Conservation (phyloP, 2,113 vertebrate genomes). For the Indicator indicator region DNA sequence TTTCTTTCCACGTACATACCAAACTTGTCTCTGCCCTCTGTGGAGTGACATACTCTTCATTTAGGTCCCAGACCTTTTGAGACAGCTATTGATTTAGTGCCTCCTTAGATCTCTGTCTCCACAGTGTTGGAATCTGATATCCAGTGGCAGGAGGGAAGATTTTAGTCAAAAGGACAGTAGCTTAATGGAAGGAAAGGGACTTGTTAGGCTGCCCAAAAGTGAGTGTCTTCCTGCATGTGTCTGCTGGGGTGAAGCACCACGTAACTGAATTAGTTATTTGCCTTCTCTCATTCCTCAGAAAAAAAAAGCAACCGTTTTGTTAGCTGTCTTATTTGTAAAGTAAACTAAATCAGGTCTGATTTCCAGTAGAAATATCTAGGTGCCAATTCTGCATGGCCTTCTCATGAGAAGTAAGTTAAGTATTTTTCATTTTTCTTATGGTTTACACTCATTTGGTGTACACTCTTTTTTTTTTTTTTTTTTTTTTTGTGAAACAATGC, state of each 20-base stretch:
- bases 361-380: not conserved
- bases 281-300: not conserved
- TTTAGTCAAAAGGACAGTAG: not conserved
- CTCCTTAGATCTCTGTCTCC: not conserved
- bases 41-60: not conserved
- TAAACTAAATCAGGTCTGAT: not conserved
- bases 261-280: not conserved
- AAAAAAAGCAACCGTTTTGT: not conserved
- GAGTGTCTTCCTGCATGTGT: not conserved
- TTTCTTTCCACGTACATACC: not conserved
- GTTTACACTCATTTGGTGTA: not conserved
- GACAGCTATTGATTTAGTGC: not conserved
- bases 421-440: not conserved
- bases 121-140: not conserved
- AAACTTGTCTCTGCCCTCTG: not conserved
- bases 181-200: not conserved
- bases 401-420: not conserved
- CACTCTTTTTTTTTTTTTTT: not conserved
- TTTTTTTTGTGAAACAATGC: not conserved
- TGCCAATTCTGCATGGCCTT: not conserved
- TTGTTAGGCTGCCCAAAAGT: not conserved
- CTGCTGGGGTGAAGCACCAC: not conserved
- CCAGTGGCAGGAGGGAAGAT: not conserved
- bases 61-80: not conserved
- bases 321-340: not conserved